A percentile compares a stretch with the other conserved stretches of the same genome.
Conservation (phyloP, 2,797 vertebrate genomes). For the Myotis vivesi region DNA sequence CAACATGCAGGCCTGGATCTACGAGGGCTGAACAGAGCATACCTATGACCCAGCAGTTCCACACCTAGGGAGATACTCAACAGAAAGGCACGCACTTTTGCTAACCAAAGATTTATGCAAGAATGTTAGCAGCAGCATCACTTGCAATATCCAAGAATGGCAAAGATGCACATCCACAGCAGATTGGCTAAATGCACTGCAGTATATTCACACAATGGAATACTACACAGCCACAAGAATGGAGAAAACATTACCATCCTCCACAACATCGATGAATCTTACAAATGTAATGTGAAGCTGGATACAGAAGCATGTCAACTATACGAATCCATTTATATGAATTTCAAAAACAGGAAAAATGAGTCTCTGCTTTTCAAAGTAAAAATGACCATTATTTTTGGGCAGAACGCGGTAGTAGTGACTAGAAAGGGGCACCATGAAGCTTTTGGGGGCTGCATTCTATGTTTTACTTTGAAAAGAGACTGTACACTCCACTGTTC, state of each 20-base stretch:
- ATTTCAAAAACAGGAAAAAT: not conserved
- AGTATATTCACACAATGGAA: not conserved
- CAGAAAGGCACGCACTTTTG: not conserved
- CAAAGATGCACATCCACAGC: not conserved
- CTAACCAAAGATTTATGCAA: not conserved
- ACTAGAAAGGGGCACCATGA: accelerated
- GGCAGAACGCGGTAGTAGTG: accelerated
- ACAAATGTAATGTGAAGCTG: not conserved
- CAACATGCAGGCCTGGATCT: not conserved
- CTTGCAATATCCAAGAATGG: not conserved
- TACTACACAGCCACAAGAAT: not conserved
- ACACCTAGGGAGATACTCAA: not conserved
- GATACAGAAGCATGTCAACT: not conserved
- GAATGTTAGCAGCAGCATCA: not conserved
- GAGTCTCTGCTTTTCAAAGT: not conserved
- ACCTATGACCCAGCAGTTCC: not conserved
- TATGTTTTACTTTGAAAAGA: not conserved
- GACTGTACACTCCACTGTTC: not conserved
- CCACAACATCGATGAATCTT: not conserved
- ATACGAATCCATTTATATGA: not conserved
- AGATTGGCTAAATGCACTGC: not conserved
- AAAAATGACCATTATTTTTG: not conserved
- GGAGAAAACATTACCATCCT: not conserved
- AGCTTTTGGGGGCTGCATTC: accelerated
- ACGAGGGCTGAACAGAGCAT: not conserved